phyloP scores from a whole-genome alignment of 2,797 vertebrate genomes.

The Pseudochirops corinnae region DNA sequence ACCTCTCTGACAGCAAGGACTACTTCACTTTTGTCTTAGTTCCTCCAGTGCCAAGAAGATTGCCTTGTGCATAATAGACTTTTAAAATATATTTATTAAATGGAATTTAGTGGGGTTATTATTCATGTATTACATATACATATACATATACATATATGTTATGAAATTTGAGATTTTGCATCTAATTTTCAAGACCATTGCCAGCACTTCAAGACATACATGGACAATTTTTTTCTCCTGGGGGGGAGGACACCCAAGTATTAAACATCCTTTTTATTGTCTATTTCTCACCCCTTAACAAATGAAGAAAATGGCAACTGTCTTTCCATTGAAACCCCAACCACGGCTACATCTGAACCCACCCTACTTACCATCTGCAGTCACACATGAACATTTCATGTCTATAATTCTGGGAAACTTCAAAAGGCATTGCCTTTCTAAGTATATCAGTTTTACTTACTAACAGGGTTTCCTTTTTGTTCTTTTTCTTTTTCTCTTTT shows the following conservation, averaged over 20 bases:
- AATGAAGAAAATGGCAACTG: not conserved
- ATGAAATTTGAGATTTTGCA: not conserved
- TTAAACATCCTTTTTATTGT: conserved; percentile 30
- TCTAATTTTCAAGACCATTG: conserved; percentile 18
- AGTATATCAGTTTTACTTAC: conserved; percentile 17
- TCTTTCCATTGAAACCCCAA: conserved; percentile 60
- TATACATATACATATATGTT: no score
- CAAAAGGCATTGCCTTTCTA: conserved; percentile 17
- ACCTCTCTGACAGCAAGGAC: not conserved
- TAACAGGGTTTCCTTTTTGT: not conserved
- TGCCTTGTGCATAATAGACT: not conserved
- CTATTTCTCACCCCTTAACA: conserved; percentile 36
- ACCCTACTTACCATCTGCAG: conserved; percentile 21
- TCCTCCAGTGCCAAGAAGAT: not conserved
- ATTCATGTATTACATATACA: not conserved
- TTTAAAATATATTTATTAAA: not conserved
- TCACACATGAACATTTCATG: conserved; percentile 11
- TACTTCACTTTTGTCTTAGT: not conserved
- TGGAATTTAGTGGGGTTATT: not conserved
- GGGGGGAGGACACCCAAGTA: not conserved
- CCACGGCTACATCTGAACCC: conserved; percentile 24
- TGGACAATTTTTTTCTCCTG: not conserved
- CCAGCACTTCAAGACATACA: conserved; percentile 25
- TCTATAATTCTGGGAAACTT: conserved; percentile 17
- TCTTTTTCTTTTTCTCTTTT: no score